A percentile compares a stretch with the other conserved stretches of the same genome.
These are phyloP conservation scores for Acrocephalus arundinaceus DNA, from an alignment of 2,113 vertebrate species.

Conservation along the genomic window DNA sequence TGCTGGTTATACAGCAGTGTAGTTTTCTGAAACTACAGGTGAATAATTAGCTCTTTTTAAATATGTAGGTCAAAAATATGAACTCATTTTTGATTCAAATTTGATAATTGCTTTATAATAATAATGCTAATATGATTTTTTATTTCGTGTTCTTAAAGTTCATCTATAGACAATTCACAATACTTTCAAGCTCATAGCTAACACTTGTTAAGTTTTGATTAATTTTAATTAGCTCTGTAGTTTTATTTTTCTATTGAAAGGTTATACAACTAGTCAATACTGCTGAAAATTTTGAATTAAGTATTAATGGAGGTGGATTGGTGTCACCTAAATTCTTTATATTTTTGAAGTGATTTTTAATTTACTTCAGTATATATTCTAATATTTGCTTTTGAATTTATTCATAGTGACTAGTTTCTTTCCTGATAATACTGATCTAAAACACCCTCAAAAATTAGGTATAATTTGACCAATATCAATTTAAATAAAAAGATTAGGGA, in stretches of 20 bases:
- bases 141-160: neutral
- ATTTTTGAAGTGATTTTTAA: neutral
- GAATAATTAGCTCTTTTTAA: neutral
- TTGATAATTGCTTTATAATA: neutral
- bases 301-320: neutral
- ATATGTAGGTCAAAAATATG: neutral
- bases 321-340: neutral
- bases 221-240: neutral
- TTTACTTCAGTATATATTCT: neutral
- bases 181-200: neutral
- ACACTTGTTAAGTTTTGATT: neutral
- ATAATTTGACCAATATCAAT: neutral
- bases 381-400: neutral
- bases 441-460: neutral
- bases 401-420: neutral
- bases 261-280: neutral
- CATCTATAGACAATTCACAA: neutral
- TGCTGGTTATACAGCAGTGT: neutral
- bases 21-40: neutral
- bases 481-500: neutral
- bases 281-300: neutral
- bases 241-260: neutral
- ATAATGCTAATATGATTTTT: neutral
- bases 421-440: neutral
- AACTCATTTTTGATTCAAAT: neutral